Evolutionary conservation across 2,888 invertebrate genomes (phyloP).

Genomic region (Chrysolina oricalcia): DNA sequence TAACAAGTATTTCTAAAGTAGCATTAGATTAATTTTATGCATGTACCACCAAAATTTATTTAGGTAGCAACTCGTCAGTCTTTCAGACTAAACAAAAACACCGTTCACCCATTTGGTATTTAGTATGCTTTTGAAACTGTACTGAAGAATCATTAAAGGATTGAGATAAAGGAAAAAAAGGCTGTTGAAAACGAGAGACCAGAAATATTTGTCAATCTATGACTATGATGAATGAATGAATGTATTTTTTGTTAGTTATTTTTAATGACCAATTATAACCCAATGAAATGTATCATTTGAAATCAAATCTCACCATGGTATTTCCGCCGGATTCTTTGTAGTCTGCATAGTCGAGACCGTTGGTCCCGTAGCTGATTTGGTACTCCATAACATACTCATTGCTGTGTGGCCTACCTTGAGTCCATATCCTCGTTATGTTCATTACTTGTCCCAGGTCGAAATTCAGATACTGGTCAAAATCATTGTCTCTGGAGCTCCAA

Average conservation of each 20-base stretch:
- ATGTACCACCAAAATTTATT: too few species aligned
- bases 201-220: too few species aligned
- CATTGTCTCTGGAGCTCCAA: slow-evolving; percentile 93
- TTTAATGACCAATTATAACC: neutral
- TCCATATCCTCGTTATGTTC: slow-evolving; percentile 91
- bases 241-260: neutral
- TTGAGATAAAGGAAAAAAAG: too few species aligned
- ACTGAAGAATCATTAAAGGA: too few species aligned
- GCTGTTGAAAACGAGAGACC: too few species aligned
- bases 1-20: too few species aligned
- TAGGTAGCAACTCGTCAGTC: too few species aligned
- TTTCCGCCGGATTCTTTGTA: slow-evolving; percentile 93
- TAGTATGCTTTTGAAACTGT: too few species aligned
- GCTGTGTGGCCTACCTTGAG: slow-evolving; percentile 92
- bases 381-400: slow-evolving; percentile 95
- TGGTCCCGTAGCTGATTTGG: slow-evolving; percentile 93
- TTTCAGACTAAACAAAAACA: too few species aligned
- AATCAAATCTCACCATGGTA: slow-evolving; percentile 81
- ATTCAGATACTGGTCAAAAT: slow-evolving; percentile 93
- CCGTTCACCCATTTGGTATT: too few species aligned
- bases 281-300: neutral
- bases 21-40: too few species aligned
- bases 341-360: slow-evolving; percentile 90
- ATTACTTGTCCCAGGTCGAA: slow-evolving; percentile 91
- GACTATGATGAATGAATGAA: neutral